phyloP scores from a whole-genome alignment of 2,888 invertebrate genomes.

The Drosophila mulleri region DNA sequence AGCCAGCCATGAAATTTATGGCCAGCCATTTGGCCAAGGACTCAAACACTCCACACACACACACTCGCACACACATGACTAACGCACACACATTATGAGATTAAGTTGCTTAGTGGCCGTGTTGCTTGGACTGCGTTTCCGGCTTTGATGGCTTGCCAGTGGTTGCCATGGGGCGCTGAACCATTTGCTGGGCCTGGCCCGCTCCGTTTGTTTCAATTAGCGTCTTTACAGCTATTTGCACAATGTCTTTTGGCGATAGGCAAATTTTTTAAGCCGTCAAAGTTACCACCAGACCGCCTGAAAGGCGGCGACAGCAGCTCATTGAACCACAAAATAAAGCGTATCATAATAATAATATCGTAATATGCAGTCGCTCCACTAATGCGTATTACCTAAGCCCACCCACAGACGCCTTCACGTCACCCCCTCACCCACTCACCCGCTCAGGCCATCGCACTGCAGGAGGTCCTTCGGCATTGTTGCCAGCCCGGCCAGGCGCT shows the following conservation, averaged over 20 bases:
- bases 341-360: slow-evolving; percentile 84
- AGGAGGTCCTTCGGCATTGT: slow-evolving; percentile 63
- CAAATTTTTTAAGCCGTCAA: slow-evolving; percentile 76
- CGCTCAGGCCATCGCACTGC: slow-evolving; percentile 50
- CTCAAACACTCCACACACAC: slow-evolving; percentile 50
- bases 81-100: slow-evolving; percentile 77
- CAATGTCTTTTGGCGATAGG: slow-evolving; percentile 60
- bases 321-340: slow-evolving; percentile 84
- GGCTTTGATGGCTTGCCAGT: slow-evolving; percentile 1
- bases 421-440: neutral
- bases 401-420: slow-evolving; percentile 52
- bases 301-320: slow-evolving; percentile 65
- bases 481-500: slow-evolving; percentile 45
- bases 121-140: slow-evolving; percentile 17
- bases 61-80: slow-evolving; percentile 60
- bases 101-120: slow-evolving; percentile 57
- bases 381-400: slow-evolving; percentile 82
- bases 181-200: slow-evolving; percentile 43
- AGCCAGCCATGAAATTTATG: slow-evolving; percentile 72
- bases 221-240: slow-evolving; percentile 73
- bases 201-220: slow-evolving; percentile 79
- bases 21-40: slow-evolving; percentile 73
- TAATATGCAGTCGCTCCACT: slow-evolving; percentile 82
- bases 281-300: slow-evolving; percentile 64
- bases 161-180: slow-evolving; percentile 37